A percentile compares a stretch with the other conserved stretches of the same genome.
Conservation (phyloP, 2,888 invertebrate genomes). For the Criorhina ranunculi region DNA sequence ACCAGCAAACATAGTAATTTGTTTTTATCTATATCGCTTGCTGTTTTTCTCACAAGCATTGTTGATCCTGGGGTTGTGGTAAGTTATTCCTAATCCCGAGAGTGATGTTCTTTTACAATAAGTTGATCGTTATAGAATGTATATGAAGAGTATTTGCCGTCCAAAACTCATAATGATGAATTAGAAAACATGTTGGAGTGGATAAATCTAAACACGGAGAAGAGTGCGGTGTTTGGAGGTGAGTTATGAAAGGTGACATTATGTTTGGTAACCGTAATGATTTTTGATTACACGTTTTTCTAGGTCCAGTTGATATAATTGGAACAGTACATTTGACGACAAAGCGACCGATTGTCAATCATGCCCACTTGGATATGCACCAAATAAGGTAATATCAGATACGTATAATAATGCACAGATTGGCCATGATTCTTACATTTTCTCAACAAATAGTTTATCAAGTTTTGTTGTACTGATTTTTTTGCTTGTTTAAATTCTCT, state of each 20-base stretch:
- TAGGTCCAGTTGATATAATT: constrained; percentile 93
- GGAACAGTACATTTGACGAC: constrained; percentile 92
- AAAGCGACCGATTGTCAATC: constrained; percentile 91
- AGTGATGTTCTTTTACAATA: background rate
- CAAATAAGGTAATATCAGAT: constrained; percentile 88
- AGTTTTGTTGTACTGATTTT: too few relatives aligned
- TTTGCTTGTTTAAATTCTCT: too few relatives aligned
- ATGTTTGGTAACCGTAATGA: background rate
- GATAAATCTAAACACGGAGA: constrained; percentile 88
- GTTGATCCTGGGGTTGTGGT: constrained; percentile 83
- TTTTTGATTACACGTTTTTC: constrained; percentile 1
- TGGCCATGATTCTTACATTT: too few relatives aligned
- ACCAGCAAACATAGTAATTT: constrained; percentile 84
- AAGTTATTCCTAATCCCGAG: constrained; percentile 51
- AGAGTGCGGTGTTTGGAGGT: constrained; percentile 90
- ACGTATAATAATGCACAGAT: too few relatives aligned
- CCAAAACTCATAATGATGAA: constrained; percentile 90
- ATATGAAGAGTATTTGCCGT: constrained; percentile 84
- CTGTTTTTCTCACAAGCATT: constrained; percentile 85
- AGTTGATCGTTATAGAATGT: constrained; percentile 80
- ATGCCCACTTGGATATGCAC: constrained; percentile 94
- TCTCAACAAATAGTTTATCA: background rate
- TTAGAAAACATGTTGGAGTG: constrained; percentile 92
- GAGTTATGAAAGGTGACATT: background rate
- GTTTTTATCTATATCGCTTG: constrained; percentile 84